phyloP scores from a whole-genome alignment of 2,113 vertebrate genomes.

The Chloebia gouldiae region DNA sequence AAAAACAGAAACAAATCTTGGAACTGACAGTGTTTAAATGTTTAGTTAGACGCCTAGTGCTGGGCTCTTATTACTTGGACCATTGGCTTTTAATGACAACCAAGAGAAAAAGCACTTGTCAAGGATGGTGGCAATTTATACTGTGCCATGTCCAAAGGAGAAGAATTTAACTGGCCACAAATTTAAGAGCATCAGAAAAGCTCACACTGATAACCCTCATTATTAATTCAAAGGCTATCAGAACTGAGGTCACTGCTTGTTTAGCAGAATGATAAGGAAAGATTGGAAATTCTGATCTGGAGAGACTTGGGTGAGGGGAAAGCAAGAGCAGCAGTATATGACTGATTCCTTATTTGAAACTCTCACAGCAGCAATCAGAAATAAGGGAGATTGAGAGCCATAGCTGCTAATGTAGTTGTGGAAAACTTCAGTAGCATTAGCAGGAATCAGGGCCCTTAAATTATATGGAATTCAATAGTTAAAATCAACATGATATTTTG shows the following conservation, averaged over 20 bases:
- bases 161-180: neutral
- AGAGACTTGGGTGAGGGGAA: neutral
- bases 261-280: neutral
- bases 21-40: neutral
- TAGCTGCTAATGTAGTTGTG: neutral
- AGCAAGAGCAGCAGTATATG: neutral
- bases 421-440: neutral
- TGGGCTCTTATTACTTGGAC: neutral
- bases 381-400: neutral
- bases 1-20: neutral
- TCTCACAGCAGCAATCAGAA: neutral
- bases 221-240: neutral
- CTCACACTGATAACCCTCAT: neutral
- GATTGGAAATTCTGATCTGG: neutral
- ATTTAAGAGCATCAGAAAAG: neutral
- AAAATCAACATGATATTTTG: neutral
- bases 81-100: neutral
- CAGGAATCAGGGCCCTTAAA: neutral
- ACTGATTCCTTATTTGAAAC: neutral
- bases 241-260: neutral
- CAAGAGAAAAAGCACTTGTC: neutral
- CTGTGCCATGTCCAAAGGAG: neutral
- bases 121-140: neutral
- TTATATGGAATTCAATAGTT: neutral
- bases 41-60: neutral